Base-by-base conservation (phyloP, 2,797 vertebrate genomes). In the Mus minutoides region DNA sequence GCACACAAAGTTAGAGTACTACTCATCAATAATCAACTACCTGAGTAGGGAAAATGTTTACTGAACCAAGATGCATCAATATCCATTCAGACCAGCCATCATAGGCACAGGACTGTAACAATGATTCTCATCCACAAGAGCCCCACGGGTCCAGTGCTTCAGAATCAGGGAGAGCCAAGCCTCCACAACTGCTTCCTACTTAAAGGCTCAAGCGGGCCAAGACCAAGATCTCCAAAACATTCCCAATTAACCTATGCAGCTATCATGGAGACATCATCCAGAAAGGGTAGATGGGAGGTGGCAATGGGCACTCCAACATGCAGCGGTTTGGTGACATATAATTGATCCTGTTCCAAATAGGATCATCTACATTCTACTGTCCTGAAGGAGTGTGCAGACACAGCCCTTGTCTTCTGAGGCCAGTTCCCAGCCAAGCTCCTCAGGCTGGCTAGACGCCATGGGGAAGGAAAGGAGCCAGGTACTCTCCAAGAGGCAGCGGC, bases 131-230 rank as follows among this genome's bases (percentile, higher is more conserved):
- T 17, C 12, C 54, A 54, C 49, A 77, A 86, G 90, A 56, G 29
- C 73, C 71, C 52, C 76, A 34, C 37, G 21, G 54, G 64, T 58
- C 87, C 67, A 82, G 1, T 8, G 60, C 46, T 83, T 64, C 1
- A 10, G 76, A 60, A 67, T 87, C 52, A 80, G 12, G 17, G 34
- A 34, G 3, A 31, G 22, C 79, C 46, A 90, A 43, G 13, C 13
- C 92, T 76, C 90, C 43, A 82, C 75, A 91, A 92, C 1, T 91
- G 60, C 91, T 43, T 43, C 22, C 84, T 90, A 14, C 13, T 78
- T 84, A 83, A 54, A 43, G 58, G 37, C 86, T 84, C 34, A 85
- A 85, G 43, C 37, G 73, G 43, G 46, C 34, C 76, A 90, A 92
- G 16, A 64, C 49, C 77, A 82, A 43, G 34, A 73, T 88, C 85